phyloP scores from a whole-genome alignment of 2,797 vertebrate genomes.

The Xiphorhynchus erythropygius region DNA sequence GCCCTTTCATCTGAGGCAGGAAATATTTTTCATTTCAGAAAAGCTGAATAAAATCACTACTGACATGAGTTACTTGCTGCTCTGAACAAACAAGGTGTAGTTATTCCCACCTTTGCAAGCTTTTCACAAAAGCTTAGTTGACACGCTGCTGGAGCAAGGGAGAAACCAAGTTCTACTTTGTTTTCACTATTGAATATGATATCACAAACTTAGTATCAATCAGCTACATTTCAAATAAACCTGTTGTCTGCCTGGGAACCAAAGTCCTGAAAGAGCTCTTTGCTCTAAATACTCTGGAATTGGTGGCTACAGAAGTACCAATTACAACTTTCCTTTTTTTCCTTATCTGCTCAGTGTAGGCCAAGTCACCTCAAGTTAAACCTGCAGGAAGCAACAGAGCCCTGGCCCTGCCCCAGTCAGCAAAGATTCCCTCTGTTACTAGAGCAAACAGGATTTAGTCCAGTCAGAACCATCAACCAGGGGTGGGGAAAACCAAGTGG shows the following conservation, averaged over 20 bases:
- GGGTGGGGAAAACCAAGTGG: not conserved
- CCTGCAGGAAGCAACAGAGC: not conserved
- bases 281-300: not conserved
- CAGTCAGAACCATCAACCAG: not conserved
- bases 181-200: not conserved
- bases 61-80: not conserved
- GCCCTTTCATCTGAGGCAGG: constrained; percentile 4
- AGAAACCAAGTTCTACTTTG: not conserved
- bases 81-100: constrained; percentile 45
- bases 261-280: not conserved
- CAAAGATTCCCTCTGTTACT: not conserved
- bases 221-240: not conserved
- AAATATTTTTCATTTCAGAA: constrained; percentile 20
- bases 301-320: not conserved
- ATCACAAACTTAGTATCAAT: not conserved
- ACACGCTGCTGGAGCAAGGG: not conserved
- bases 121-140: not conserved
- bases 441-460: not conserved
- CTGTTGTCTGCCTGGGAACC: not conserved
- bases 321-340: not conserved
- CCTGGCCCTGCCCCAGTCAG: not conserved
- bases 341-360: not conserved
- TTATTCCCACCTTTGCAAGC: constrained; percentile 17
- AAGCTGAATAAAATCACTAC: constrained; percentile 40
- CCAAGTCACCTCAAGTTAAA: not conserved